These are phyloP conservation scores for Uropsilus gracilis DNA, from an alignment of 2,113 vertebrate genomes.

Conservation along the genomic window DNA sequence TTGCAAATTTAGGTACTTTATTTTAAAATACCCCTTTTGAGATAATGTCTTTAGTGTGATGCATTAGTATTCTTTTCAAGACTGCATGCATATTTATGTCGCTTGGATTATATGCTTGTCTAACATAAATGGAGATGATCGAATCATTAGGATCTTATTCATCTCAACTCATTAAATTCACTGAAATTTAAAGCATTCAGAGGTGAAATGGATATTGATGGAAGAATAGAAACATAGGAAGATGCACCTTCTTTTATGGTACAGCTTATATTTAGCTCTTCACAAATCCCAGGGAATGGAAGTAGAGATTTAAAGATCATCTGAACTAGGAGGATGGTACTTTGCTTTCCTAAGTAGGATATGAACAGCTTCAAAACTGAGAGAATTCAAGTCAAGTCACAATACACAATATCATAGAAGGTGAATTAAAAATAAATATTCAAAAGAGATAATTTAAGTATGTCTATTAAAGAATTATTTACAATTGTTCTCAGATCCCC, in stretches of 20 bases:
- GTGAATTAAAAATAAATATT: not conserved
- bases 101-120: constrained; percentile 41
- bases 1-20: constrained; percentile 13
- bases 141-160: constrained; percentile 34
- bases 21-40: constrained; percentile 12
- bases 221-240: not conserved
- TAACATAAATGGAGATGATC: constrained; percentile 53
- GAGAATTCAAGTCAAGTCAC: not conserved
- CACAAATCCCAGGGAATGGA: not conserved
- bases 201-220: not conserved
- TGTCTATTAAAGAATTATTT: constrained; percentile 18
- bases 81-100: constrained; percentile 42
- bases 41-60: not conserved
- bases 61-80: constrained; percentile 17
- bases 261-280: not conserved
- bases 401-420: not conserved
- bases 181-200: constrained; percentile 25
- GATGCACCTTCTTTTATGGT: not conserved
- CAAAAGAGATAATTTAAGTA: not conserved
- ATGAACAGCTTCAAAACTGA: not conserved
- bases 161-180: constrained; percentile 47
- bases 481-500: not conserved
- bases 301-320: not conserved
- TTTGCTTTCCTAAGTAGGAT: not conserved
- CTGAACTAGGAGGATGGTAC: not conserved